Conservation (phyloP, 2,888 invertebrate species). For the Cantharis rufa region DNA sequence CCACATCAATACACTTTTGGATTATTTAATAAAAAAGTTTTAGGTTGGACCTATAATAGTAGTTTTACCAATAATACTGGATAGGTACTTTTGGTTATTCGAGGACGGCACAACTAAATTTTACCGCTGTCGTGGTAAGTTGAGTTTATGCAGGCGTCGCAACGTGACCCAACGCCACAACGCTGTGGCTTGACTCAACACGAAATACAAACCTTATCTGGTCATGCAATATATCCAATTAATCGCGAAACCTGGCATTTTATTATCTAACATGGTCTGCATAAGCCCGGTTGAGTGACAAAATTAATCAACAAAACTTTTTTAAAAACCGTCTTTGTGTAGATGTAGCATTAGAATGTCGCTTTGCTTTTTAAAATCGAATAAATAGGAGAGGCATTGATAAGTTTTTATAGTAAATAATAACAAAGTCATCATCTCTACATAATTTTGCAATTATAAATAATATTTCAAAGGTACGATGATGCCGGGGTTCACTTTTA, state of each 20-base stretch:
- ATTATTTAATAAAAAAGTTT: not conserved
- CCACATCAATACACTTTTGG: not conserved
- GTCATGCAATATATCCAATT: not conserved
- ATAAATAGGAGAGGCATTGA: not conserved
- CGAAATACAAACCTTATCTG: not conserved
- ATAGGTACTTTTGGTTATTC: not conserved
- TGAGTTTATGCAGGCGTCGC: not conserved
- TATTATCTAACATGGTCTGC: too few relatives aligned
- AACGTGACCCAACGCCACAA: not conserved
- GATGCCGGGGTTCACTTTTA: not conserved
- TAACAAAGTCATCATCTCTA: not conserved
- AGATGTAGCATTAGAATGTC: not conserved
- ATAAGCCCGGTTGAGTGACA: too few relatives aligned
- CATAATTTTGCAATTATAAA: not conserved
- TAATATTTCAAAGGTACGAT: not conserved
- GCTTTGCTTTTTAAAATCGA: not conserved
- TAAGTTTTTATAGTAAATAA: not conserved
- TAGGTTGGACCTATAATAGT: not conserved
- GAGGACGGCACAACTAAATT: not conserved
- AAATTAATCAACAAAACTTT: too few relatives aligned
- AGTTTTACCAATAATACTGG: too few relatives aligned
- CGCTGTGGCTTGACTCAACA: not conserved
- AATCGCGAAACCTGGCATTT: not conserved
- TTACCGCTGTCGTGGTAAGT: not conserved
- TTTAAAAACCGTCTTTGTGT: not conserved